Evolutionary conservation across 2,113 vertebrate species (phyloP), one percentile per base, ranked within the genome.

Genomic region (Neoarius graeffei): DNA sequence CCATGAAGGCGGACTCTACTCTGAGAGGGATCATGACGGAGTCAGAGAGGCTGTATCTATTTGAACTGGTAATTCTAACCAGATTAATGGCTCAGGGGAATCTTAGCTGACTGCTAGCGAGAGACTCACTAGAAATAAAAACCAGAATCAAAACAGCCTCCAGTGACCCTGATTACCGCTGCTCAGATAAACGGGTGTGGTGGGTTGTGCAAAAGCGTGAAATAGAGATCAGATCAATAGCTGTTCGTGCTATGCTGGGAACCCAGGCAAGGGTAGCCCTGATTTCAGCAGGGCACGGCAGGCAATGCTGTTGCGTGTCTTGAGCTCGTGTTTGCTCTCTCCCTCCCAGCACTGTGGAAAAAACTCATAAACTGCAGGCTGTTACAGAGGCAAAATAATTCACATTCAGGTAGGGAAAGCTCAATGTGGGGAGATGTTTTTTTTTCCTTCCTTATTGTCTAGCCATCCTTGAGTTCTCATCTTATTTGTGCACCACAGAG

Each of bases 301-400:
- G 83, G 76, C 64, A 74, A 92, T 88, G 91, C 83, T 79, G 86
- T 95, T 95, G 94, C 95, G 94, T 96, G 95, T 94, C 93, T 94
- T 86, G 89, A 92, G 92, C 42, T 91, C 84, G 91, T 95, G 93
- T 95, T 95, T 95, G 93, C 93, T 90, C 90, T 88, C 87, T 91
- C 89, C 88, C 84, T 92, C 77, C 91, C 50, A 79, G 91, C 87
- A 90, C 90, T 84, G 93, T 91, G 93, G 95, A 94, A 95, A 95
- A 94, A 93, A 93, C 94, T 93, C 89, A 83, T 95, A 95, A 95
- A 95, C 88, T 93, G 93, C 86, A 91, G 94, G 91, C 92, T 94
- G 87, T 93, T 92, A 89, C 84, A 89, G 91, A 89, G 88, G 88
- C 89, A 91, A 92, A 91, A 90, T 90, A 89, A 92, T 87, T 76